Evolutionary conservation across 35 echinoderm and acorn worm species (phyloP).

Genomic region (Lytechinus variegatus): DNA sequence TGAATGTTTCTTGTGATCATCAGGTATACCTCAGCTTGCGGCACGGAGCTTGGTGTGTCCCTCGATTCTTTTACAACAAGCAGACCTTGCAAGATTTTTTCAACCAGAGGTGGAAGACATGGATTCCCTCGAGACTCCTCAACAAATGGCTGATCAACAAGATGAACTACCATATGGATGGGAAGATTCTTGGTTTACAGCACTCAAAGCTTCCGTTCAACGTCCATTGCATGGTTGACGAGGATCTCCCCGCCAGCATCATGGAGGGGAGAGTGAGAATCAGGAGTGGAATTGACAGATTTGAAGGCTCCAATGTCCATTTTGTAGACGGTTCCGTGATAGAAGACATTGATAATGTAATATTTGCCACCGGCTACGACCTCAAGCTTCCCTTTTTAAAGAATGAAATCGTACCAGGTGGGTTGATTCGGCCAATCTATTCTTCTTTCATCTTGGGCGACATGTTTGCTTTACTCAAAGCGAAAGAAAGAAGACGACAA

Average conservation of each 20-base stretch:
- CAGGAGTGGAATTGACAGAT: slow-evolving; percentile 46
- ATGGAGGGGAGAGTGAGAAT: slow-evolving; percentile 50
- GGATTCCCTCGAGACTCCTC: not conserved
- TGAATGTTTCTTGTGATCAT: not conserved
- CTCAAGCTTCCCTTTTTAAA: slow-evolving; percentile 61
- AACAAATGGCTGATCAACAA: not conserved
- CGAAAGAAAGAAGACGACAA: too few species aligned
- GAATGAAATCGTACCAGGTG: slow-evolving; percentile 57
- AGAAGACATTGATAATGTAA: slow-evolving; percentile 55
- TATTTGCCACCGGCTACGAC: slow-evolving; percentile 77
- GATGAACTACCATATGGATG: slow-evolving; percentile 37
- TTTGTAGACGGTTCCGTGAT: slow-evolving; percentile 59
- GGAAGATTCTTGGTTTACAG: slow-evolving; percentile 45
- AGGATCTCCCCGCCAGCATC: slow-evolving; percentile 51
- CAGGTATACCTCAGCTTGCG: slow-evolving; percentile 68
- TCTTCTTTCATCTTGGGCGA: not conserved
- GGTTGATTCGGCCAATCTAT: not conserved
- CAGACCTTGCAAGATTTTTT: not conserved
- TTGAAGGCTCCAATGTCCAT: slow-evolving; percentile 41
- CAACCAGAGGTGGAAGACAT: not conserved
- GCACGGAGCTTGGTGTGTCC: slow-evolving; percentile 51
- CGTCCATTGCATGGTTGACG: slow-evolving; percentile 58
- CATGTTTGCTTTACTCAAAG: not conserved
- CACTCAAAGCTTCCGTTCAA: not conserved
- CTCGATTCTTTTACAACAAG: not conserved